These are phyloP conservation scores for Caprella mutica DNA, from an alignment of 2,888 invertebrate species.

Conservation along the genomic window DNA sequence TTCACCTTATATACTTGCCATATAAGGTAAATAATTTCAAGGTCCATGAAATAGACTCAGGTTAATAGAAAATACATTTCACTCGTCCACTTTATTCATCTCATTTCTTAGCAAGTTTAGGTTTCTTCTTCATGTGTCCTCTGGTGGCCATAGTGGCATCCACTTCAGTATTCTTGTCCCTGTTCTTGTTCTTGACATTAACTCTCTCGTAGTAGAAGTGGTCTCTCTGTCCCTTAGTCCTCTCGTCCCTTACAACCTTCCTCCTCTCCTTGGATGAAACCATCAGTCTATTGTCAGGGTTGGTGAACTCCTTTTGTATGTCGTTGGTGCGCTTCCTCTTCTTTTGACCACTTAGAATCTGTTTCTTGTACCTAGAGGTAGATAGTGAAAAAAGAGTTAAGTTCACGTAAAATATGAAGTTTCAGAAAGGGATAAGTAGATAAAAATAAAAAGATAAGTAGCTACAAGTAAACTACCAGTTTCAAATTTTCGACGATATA, in stretches of 20 bases:
- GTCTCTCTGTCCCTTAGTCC: slow-evolving; percentile 52
- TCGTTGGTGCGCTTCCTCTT: slow-evolving; percentile 5
- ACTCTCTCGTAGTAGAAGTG: slow-evolving; percentile 77
- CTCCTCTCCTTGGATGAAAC: slow-evolving; percentile 62
- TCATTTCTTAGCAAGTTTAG: not conserved
- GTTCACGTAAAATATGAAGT: too few relatives aligned
- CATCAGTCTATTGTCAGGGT: not conserved
- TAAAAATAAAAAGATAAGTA: too few relatives aligned
- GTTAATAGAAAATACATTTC: too few relatives aligned
- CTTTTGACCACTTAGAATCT: not conserved
- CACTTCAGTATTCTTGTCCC: slow-evolving; percentile 9
- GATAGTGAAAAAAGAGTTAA: too few relatives aligned
- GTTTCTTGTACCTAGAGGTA: slow-evolving; percentile 11
- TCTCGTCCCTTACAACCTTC: slow-evolving; percentile 59
- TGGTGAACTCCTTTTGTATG: not conserved
- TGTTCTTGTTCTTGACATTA: slow-evolving; percentile 62
- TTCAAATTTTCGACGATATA: too few relatives aligned
- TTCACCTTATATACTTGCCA: too few relatives aligned
- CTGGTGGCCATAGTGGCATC: not conserved
- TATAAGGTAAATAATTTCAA: too few relatives aligned
- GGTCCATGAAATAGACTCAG: too few relatives aligned
- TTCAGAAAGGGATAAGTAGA: too few relatives aligned
- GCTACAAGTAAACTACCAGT: too few relatives aligned
- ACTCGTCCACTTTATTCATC: too few relatives aligned
- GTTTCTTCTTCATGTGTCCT: slow-evolving; percentile 12